phyloP scores from a whole-genome alignment of 2,797 vertebrate genomes.

The Siniperca obscura region DNA sequence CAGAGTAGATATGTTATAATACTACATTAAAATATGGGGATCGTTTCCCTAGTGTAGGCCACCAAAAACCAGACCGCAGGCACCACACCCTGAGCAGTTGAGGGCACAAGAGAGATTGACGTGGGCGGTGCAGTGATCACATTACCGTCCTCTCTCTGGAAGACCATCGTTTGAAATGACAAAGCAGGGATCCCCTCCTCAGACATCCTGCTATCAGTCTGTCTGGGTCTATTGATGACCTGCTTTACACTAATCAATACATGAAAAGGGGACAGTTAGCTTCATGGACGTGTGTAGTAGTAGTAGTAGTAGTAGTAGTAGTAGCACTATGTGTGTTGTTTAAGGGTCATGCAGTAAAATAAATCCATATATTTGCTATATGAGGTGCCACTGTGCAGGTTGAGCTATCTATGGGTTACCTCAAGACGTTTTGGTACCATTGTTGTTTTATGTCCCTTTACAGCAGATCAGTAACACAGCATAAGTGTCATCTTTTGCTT shows the following conservation, averaged over 20 bases:
- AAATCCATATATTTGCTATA: neutral
- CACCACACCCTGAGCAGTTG: constrained; percentile 15
- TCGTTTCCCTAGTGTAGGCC: neutral
- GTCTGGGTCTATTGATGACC: constrained; percentile 71
- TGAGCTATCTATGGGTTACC: neutral
- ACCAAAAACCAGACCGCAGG: constrained; percentile 22
- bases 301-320: neutral
- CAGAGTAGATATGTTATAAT: neutral
- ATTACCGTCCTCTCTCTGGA: constrained; percentile 47
- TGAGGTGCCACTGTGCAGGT: neutral
- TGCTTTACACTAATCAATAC: constrained; percentile 66
- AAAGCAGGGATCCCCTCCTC: constrained; percentile 48
- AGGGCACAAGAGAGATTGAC: constrained; percentile 13
- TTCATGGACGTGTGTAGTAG: constrained; percentile 19
- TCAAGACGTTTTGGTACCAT: neutral
- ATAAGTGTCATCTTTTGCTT: neutral
- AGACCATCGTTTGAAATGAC: constrained; percentile 46
- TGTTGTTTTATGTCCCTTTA: neutral
- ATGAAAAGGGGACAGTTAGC: constrained; percentile 45
- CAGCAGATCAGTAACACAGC: neutral
- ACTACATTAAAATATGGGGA: constrained; percentile 3
- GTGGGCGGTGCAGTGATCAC: constrained; percentile 44
- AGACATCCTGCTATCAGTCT: constrained; percentile 67
- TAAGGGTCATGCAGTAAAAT: neutral
- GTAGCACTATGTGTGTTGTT: neutral